Percentiles rank a stretch among this genome's conserved stretches.
Conservation (phyloP, 2,113 vertebrate genomes). For the Crocuta crocuta region DNA sequence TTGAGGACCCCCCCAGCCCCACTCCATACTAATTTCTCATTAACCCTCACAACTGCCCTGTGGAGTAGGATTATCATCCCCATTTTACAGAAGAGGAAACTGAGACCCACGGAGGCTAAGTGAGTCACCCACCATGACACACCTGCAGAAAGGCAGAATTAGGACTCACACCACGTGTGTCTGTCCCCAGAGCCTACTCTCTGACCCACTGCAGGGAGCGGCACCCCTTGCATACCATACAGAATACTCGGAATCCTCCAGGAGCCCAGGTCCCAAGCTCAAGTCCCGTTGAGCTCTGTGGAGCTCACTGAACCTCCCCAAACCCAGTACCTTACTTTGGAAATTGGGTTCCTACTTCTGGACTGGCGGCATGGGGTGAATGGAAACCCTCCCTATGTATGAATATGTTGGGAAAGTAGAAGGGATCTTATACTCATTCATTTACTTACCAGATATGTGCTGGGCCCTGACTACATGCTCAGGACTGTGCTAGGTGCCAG, state of each 20-base stretch:
- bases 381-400: neutral
- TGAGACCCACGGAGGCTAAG: neutral
- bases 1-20: fast-evolving
- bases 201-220: fast-evolving
- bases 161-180: too few species aligned
- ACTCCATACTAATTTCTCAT: neutral
- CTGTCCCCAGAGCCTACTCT: neutral
- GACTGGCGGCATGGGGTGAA: neutral
- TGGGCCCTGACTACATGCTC: neutral
- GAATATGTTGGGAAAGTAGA: neutral
- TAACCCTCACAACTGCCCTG: neutral
- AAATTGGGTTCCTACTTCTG: neutral
- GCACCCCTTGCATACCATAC: neutral
- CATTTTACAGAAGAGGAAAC: neutral
- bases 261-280: neutral
- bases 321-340: neutral
- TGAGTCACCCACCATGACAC: neutral
- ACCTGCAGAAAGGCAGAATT: neutral
- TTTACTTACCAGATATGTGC: neutral
- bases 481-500: fast-evolving
- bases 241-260: neutral
- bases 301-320: neutral
- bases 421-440: neutral
- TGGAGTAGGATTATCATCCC: neutral
- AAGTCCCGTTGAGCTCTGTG: neutral